Percentiles rank a stretch among this genome's conserved stretches.
Evolutionary conservation across 2,888 invertebrate genomes (phyloP).

Genomic region (Brenthis daphne): DNA sequence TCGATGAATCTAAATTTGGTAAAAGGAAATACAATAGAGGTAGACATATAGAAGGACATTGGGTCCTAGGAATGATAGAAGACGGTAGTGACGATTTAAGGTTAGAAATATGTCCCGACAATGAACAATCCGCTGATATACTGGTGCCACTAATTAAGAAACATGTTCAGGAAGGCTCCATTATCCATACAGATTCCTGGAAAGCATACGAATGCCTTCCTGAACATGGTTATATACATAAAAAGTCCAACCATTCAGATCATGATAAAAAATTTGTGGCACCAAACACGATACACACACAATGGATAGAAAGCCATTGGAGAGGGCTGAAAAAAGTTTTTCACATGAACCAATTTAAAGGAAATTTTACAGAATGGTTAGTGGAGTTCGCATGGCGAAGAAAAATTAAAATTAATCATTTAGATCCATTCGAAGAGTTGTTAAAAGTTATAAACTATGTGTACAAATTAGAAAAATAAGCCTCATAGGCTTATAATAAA

Average conservation of each 20-base stretch:
- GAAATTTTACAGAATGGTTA: not conserved
- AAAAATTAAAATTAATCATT: slow-evolving; percentile 2
- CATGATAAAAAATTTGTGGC: not conserved
- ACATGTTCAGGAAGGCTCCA: slow-evolving; percentile 2
- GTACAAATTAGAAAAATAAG: not conserved
- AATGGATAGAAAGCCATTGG: not conserved
- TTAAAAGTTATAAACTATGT: slow-evolving; percentile 6
- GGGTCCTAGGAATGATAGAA: not conserved
- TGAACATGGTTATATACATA: not conserved
- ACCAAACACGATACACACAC: not conserved
- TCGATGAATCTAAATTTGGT: slow-evolving; percentile 41
- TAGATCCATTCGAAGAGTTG: slow-evolving; percentile 10
- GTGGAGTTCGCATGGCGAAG: not conserved
- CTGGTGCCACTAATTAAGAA: slow-evolving; percentile 1
- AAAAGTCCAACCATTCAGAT: not conserved
- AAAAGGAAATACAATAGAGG: slow-evolving; percentile 36
- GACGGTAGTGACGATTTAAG: not conserved
- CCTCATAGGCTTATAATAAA: too few species aligned
- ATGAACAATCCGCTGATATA: not conserved
- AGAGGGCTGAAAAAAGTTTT: not conserved
- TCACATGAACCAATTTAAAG: not conserved
- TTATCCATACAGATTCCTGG: not conserved
- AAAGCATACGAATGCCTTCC: not conserved
- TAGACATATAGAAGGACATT: too few species aligned
- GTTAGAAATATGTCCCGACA: not conserved